Evolutionary conservation across 2,888 invertebrate genomes (phyloP).

Genomic region (Cerastis rubricosa): DNA sequence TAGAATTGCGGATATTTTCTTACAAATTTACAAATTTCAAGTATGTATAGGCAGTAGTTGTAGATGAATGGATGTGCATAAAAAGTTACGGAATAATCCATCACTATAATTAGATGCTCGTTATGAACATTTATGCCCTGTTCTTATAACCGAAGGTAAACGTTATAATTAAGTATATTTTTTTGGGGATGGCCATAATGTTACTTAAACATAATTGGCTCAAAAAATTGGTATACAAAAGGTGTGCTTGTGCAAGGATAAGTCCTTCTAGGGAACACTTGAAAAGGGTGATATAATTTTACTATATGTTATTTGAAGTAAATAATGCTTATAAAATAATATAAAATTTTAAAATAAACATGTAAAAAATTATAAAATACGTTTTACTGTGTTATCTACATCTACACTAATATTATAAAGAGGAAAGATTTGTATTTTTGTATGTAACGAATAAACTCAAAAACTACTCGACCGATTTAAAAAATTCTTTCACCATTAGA

Average conservation of each 20-base stretch:
- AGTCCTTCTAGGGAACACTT: neutral
- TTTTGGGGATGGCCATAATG: neutral
- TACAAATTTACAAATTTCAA: too few relatives aligned
- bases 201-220: neutral
- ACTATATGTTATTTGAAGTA: neutral
- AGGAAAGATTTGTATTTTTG: too few relatives aligned
- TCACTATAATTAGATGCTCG: conserved; percentile 8
- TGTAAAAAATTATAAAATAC: too few relatives aligned
- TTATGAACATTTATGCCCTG: neutral
- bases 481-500: too few relatives aligned
- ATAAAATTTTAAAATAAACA: too few relatives aligned
- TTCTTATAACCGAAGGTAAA: neutral
- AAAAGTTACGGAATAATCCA: neutral
- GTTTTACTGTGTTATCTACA: neutral
- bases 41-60: too few relatives aligned
- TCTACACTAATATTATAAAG: too few relatives aligned
- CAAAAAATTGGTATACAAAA: neutral
- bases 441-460: too few relatives aligned
- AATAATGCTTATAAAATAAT: neutral
- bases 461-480: too few relatives aligned
- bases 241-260: neutral
- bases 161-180: neutral
- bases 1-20: too few relatives aligned
- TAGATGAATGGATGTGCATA: neutral
- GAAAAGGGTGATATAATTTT: neutral